These are phyloP conservation scores for Microchrysa polita DNA, from an alignment of 2,888 invertebrate genomes.

Conservation along the genomic window DNA sequence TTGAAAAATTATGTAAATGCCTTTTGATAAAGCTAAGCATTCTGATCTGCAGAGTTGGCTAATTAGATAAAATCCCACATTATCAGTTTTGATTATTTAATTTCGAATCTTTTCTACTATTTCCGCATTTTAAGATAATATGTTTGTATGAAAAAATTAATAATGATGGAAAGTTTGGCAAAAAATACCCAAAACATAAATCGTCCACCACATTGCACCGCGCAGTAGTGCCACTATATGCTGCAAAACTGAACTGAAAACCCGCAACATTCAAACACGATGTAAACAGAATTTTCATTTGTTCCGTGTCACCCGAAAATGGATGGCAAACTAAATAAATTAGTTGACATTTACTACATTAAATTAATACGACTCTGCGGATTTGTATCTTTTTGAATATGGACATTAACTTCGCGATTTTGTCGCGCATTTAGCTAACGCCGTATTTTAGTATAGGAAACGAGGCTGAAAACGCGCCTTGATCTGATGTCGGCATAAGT, in stretches of 20 bases:
- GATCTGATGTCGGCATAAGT: not conserved
- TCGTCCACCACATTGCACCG: too few species aligned
- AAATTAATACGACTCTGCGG: constrained; percentile 27
- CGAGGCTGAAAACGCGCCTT: not conserved
- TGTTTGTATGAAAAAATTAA: too few species aligned
- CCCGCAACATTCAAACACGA: not conserved
- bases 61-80: constrained; percentile 30
- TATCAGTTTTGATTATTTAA: constrained; percentile 25
- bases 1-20: constrained; percentile 27
- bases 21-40: too few species aligned
- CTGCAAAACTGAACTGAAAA: too few species aligned
- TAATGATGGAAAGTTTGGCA: constrained; percentile 37
- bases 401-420: not conserved
- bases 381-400: constrained; percentile 36
- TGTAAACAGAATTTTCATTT: constrained; percentile 24
- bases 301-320: constrained; percentile 32
- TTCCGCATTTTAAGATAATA: constrained; percentile 9
- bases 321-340: constrained; percentile 36
- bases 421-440: not conserved
- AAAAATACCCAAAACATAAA: not conserved
- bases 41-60: constrained; percentile 21
- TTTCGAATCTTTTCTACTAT: constrained; percentile 16
- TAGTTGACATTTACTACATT: constrained; percentile 41
- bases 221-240: not conserved
- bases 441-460: too few species aligned